Evolutionary conservation across 2,888 invertebrate genomes (phyloP), one percentile per base, ranked within the genome.

Genomic region (Odontocolon sp.): DNA sequence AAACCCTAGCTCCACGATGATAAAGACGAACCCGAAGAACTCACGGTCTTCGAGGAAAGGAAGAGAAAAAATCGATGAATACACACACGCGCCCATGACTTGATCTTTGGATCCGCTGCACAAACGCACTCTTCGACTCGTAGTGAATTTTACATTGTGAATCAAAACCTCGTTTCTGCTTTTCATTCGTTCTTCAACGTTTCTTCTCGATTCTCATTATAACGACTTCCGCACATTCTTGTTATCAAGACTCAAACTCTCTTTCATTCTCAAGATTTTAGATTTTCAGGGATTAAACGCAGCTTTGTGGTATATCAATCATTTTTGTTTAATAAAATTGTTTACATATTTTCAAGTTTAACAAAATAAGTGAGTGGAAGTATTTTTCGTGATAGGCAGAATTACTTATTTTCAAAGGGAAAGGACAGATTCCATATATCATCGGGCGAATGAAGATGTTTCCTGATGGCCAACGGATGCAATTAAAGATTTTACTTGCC

Each of bases 11-110:
- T n/a, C 5, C 18, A 54, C 42, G 38, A 61, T 18, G 57, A 57
- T 57, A 38, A 66, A 61, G 66, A 31, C 28, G 71, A 40, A 52
- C n/a, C n/a, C n/a, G n/a, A n/a, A n/a, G n/a, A n/a, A n/a, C n/a
- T n/a, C n/a, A n/a, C n/a, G n/a, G n/a, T n/a, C n/a, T n/a, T n/a
- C n/a, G n/a, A n/a, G 40, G 54, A 54, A 56, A 80, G 77, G 77
- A n/a, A 36, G 54, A 54, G 52, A 80, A 78, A 76, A 72, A 77
- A 76, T 71, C 80, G 59, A 79, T 80, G 83, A 84, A 82, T 80
- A 77, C 75, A 71, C 70, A 71, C 76, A 64, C 36, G 23, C 23
- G 14, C 36, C 23, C 63, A 40, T 45, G 56, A 45, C 40, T 45
- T 50, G 57, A 75, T 75, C 40, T 64, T 69, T 33, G 40, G 45